phyloP scores from a whole-genome alignment of 2,888 invertebrate genomes.

The Alitta virens region DNA sequence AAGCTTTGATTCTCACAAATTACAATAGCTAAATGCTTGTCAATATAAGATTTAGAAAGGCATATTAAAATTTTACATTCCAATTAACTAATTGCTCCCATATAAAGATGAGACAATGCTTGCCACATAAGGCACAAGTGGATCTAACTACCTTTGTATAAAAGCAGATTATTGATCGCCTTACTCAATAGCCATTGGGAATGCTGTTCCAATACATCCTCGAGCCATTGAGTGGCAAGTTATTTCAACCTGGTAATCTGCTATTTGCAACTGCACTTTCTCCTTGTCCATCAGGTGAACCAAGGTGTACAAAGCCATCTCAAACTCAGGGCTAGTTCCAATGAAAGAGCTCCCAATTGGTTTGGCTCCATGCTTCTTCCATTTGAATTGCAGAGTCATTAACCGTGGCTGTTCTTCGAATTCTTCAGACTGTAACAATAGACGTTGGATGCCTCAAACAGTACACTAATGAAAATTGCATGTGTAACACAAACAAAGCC shows the following conservation, averaged over 20 bases:
- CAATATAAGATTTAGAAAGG: too few species aligned
- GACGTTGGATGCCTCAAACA: background rate
- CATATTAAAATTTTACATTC: too few species aligned
- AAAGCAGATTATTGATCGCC: too few species aligned
- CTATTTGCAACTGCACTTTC: slow-evolving; percentile 38
- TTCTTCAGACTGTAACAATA: slow-evolving; percentile 18
- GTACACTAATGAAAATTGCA: background rate
- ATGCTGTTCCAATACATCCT: background rate
- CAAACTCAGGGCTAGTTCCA: slow-evolving; percentile 57
- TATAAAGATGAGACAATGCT: too few species aligned
- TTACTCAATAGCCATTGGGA: background rate
- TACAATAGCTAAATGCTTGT: too few species aligned
- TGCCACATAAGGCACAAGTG: too few species aligned
- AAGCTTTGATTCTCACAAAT: too few species aligned
- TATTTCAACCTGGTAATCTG: slow-evolving; percentile 51
- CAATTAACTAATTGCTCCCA: too few species aligned
- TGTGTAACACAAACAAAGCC: background rate
- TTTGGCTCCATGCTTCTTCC: slow-evolving; percentile 41
- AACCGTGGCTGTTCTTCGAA: slow-evolving; percentile 47
- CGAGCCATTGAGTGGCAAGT: slow-evolving; percentile 29
- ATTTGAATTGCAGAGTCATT: slow-evolving; percentile 54
- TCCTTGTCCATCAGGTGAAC: slow-evolving; percentile 40
- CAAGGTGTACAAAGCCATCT: slow-evolving; percentile 53
- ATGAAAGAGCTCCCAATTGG: slow-evolving; percentile 52
- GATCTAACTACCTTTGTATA: too few species aligned